Evolutionary conservation across 2,888 invertebrate genomes (phyloP).

Genomic region (Nomada hirtipes): DNA sequence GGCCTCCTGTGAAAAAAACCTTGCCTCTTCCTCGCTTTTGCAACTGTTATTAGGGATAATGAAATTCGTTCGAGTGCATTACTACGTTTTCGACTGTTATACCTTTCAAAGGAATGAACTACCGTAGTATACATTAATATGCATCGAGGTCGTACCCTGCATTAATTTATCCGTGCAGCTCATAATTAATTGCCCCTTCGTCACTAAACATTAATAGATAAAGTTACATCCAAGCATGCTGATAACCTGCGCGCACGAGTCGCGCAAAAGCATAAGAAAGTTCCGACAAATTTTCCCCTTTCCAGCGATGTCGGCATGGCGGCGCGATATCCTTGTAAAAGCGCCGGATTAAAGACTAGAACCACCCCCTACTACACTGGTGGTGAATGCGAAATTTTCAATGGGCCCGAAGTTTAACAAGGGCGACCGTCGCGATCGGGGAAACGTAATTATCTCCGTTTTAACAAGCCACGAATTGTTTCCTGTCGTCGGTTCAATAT

Average conservation of each 20-base stretch:
- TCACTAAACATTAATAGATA: too few relatives aligned
- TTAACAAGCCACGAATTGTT: conserved; percentile 51
- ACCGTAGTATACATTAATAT: too few relatives aligned
- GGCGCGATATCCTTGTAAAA: conserved; percentile 8
- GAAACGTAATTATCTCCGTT: conserved; percentile 49
- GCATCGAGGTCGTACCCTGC: too few relatives aligned
- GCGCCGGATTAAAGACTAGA: conserved; percentile 32
- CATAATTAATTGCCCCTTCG: too few relatives aligned
- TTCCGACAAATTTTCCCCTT: conserved; percentile 8
- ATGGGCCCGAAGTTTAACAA: conserved; percentile 37
- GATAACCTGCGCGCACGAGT: too few relatives aligned
- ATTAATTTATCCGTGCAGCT: too few relatives aligned
- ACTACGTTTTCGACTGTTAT: too few relatives aligned
- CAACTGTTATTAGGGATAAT: too few relatives aligned
- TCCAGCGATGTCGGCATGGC: conserved; percentile 8
- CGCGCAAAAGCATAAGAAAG: not conserved
- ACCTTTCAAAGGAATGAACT: too few relatives aligned
- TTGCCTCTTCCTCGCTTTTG: not conserved
- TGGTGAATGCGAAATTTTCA: conserved; percentile 37
- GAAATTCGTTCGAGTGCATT: too few relatives aligned
- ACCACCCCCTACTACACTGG: not conserved
- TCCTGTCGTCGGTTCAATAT: conserved; percentile 46
- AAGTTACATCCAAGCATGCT: too few relatives aligned
- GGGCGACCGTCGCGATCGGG: not conserved
- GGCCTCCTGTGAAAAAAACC: conserved; percentile 15